phyloP scores from a whole-genome alignment of 2,888 invertebrate species.

The Desoria tigrina region DNA sequence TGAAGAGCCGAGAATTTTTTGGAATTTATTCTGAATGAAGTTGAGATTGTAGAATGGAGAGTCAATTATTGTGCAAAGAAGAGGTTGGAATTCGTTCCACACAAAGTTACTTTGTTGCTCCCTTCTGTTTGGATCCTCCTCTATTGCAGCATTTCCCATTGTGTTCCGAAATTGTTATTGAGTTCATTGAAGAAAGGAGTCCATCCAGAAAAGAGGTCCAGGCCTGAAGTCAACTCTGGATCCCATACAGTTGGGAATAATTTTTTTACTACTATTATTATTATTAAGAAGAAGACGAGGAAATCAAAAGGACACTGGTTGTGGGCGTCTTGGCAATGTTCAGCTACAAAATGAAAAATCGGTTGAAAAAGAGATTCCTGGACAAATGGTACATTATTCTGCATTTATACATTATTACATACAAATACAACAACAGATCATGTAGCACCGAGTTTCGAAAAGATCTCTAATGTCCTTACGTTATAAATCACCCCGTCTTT shows the following conservation, averaged over 20 bases:
- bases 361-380: conserved; percentile 3
- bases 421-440: neutral
- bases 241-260: neutral
- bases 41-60: conserved; percentile 14
- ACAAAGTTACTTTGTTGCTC: conserved; percentile 11
- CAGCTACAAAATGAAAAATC: conserved; percentile 5
- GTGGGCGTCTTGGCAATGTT: conserved; percentile 19
- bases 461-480: neutral
- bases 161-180: conserved; percentile 19
- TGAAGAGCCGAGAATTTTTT: conserved; percentile 9
- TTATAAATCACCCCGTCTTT: conserved; percentile 19
- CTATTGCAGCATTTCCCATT: conserved; percentile 9
- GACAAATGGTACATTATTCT: conserved; percentile 15
- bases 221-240: neutral
- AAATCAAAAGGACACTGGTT: conserved; percentile 10
- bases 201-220: conserved; percentile 12
- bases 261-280: too few relatives aligned
- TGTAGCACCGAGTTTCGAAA: neutral
- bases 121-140: conserved; percentile 1
- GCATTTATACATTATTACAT: neutral
- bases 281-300: neutral
- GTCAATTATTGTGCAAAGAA: conserved; percentile 46
- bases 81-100: conserved; percentile 24
- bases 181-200: conserved; percentile 14
- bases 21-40: conserved; percentile 10